Evolutionary conservation across 2,888 invertebrate species (phyloP), one percentile per base, ranked within the genome.

Genomic region (Lasioglossum marginatum): DNA sequence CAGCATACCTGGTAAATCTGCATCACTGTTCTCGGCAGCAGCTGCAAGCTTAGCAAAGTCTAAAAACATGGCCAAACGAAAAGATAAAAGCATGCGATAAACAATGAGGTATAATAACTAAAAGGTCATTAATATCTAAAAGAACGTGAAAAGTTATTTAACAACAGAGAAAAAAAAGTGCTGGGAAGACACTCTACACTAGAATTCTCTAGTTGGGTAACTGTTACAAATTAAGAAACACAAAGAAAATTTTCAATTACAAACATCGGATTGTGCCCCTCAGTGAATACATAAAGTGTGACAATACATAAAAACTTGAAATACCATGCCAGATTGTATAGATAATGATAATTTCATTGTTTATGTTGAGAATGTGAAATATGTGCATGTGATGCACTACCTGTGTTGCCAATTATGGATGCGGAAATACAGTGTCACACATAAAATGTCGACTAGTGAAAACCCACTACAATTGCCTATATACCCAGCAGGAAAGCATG

Each of bases 21-120:
- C 88, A 89, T 94, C 94, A 82, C 89, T 92, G 89, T 90, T 88
- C 43, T 93, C 94, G 89, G 93, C 94, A 81, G 92, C 93, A 86
- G 93, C 94, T 93, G 94, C 94, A 93, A 95, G 91, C 92, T 94
- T 94, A 94, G 95, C 92, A 94, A 93, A 95, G 94, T 95, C 95
- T 95, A 94, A 91, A 94, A 93, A 93, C 93, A 93, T 91, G 88
- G 92, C 85, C 93, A 94, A 94, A 94, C 92, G 90, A 93, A 93
- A 93, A 93, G 87, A 93, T 94, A 93, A 93, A 94, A 94, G 94
- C 94, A 94, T 94, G 94, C 94, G 86, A 90, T 92, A 91, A 92
- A 93, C 82, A 82, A 84, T 83, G 57, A 81, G 57, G n/a, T 78
- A 81, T 91, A 82, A 81, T 91, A 81, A 76, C 77, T 73, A 83